Evolutionary conservation across 2,888 invertebrate species (phyloP).

Genomic region (Tortricodes alternella): DNA sequence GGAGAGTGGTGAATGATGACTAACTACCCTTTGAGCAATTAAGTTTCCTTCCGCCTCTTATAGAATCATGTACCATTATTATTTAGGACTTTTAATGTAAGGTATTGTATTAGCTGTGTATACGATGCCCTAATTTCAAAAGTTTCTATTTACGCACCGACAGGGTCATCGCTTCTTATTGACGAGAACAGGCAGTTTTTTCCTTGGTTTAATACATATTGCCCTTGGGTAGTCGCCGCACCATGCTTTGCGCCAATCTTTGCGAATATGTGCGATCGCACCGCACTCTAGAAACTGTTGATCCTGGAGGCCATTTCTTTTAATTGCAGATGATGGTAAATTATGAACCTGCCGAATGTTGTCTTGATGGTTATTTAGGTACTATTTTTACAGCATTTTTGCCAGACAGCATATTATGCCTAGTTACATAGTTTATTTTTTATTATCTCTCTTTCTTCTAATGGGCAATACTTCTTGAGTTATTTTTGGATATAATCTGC

Average conservation of each 20-base stretch:
- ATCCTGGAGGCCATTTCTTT: slow-evolving; percentile 73
- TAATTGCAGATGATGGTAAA: slow-evolving; percentile 69
- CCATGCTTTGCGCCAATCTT: slow-evolving; percentile 58
- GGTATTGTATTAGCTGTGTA: slow-evolving; percentile 35
- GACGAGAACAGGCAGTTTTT: slow-evolving; percentile 59
- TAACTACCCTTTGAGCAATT: not conserved
- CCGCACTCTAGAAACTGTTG: slow-evolving; percentile 67
- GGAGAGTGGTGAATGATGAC: too few relatives aligned
- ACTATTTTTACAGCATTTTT: slow-evolving; percentile 3
- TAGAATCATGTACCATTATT: not conserved
- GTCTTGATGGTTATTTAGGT: slow-evolving; percentile 27
- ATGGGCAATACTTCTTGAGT: slow-evolving; percentile 62
- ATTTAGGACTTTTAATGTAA: not conserved
- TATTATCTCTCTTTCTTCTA: slow-evolving; percentile 57
- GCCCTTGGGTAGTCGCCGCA: slow-evolving; percentile 57
- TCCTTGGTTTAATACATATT: slow-evolving; percentile 61
- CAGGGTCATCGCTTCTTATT: slow-evolving; percentile 51
- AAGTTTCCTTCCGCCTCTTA: not conserved
- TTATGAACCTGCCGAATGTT: slow-evolving; percentile 59
- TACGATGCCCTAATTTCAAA: slow-evolving; percentile 35
- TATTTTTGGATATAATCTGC: slow-evolving; percentile 53
- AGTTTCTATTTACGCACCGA: slow-evolving; percentile 51
- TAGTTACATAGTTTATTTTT: slow-evolving; percentile 29
- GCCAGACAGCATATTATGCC: not conserved
- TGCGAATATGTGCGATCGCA: slow-evolving; percentile 66